Base-by-base conservation (phyloP, 2,888 invertebrate species). In the Alloscopus bannaensis region DNA sequence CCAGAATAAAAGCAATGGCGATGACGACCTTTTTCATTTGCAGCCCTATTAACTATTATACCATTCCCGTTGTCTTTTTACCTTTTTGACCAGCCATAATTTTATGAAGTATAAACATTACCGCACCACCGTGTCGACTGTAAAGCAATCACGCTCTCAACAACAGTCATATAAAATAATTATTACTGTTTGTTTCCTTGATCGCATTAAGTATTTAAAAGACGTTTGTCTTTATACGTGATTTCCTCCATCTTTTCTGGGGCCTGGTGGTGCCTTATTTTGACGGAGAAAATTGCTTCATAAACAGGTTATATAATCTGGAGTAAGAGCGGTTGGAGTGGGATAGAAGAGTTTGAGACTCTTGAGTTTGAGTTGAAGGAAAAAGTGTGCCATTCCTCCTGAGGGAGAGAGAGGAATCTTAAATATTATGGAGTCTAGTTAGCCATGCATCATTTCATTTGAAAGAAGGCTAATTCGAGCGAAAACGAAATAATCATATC, bases 11-110 rank as follows among this genome's bases (percentile, higher is more conserved):
- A 42, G 22, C 6, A 36, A 75, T n/a, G 65, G 28, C 42, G 55
- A 60, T 69, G 70, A 68, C 55, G 77, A 78, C 83, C 84, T 80
- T 84, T n/a, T 84, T 79, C 83, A 82, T 80, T 84, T 82, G 29
- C 59, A 8, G 47, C 18, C 47, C 26, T 50, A 36, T 36, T 8
- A 13, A 6, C 36, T 36, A 36, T 36, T 36, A 13, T 13, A 8
- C 36, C 36, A 6, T 36, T 36, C 8, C 36, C 36, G 13, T 36
- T 36, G 36, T 13, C 13, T 13, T 36, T 36, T 6, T 36, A 6
- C 13, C 36, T 36, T 13, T 6, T 36, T 36, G 36, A 36, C 36
- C 13, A 6, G 13, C 36, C 13, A 36, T 36, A 22, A 47, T 52
- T 52, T 52, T 52, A 52, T 22, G 52, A 22, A n/a, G 47, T 4